phyloP scores from a whole-genome alignment of 2,113 vertebrate genomes.

The Vireo altiloquus region DNA sequence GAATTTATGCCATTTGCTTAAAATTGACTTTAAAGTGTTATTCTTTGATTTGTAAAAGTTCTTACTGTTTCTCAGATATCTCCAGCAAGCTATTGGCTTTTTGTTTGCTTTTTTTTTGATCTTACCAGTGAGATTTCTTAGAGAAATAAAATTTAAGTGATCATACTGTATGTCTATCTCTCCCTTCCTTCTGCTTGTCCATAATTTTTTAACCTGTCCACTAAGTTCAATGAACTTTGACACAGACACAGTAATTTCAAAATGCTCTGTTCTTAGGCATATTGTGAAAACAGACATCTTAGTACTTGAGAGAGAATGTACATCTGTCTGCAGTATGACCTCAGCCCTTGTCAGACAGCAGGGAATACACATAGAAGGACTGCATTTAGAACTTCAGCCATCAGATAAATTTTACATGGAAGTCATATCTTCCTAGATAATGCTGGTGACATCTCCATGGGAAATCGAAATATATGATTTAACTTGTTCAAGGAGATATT shows the following conservation, averaged over 20 bases:
- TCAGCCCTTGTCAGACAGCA: neutral
- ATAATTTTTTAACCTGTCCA: conserved; percentile 6
- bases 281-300: neutral
- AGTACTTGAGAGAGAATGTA: neutral
- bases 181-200: neutral
- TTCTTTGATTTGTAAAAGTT: neutral
- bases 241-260: neutral
- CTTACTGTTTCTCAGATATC: neutral
- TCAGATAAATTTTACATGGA: neutral
- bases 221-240: neutral
- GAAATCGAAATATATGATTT: neutral
- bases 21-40: neutral
- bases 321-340: neutral
- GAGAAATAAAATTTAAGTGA: neutral
- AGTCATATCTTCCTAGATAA: neutral
- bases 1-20: neutral
- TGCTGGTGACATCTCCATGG: accelerated
- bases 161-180: neutral
- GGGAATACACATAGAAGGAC: neutral
- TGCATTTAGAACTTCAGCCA: neutral
- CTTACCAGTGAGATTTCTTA: neutral
- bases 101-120: neutral
- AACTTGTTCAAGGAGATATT: neutral
- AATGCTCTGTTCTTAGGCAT: neutral
- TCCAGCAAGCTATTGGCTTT: neutral